A percentile compares a stretch with the other conserved stretches of the same genome.
Evolutionary conservation across 2,888 invertebrate genomes (phyloP).

Genomic region (Leuctra nigra): DNA sequence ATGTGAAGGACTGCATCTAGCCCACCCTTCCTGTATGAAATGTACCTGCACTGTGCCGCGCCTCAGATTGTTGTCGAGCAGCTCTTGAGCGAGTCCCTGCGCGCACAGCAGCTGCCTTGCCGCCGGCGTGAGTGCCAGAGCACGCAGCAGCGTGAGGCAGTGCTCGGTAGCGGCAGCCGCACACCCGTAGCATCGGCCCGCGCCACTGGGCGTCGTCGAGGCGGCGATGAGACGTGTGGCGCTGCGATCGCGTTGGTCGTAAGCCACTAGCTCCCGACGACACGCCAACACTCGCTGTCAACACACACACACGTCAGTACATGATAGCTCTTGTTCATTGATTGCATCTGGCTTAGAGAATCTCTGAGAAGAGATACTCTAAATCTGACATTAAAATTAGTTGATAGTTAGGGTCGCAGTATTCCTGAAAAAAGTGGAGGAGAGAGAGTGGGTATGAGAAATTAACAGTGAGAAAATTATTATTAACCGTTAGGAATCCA

Average conservation of each 20-base stretch:
- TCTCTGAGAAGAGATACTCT: too few species aligned
- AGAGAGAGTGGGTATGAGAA: too few species aligned
- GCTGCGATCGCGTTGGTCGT: conserved; percentile 70
- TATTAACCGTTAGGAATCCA: too few species aligned
- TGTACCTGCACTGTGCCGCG: conserved; percentile 59
- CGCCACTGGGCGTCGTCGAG: conserved; percentile 12
- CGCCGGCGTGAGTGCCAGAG: conserved; percentile 72
- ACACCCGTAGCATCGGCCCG: conserved; percentile 75
- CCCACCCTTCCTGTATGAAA: too few species aligned
- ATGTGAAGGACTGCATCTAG: too few species aligned
- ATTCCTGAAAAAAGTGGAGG: too few species aligned
- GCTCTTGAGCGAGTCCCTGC: conserved; percentile 81
- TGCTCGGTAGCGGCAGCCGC: conserved; percentile 89
- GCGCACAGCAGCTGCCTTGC: conserved; percentile 70
- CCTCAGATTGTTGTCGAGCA: conserved; percentile 84
- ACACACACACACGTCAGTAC: too few species aligned
- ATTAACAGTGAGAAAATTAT: too few species aligned
- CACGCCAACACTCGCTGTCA: conserved; percentile 83
- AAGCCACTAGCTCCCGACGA: conserved; percentile 82
- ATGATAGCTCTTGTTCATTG: too few species aligned
- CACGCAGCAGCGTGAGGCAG: conserved; percentile 83
- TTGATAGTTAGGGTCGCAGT: too few species aligned
- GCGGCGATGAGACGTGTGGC: conserved; percentile 14
- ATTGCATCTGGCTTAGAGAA: too few species aligned
- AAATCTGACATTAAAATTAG: too few species aligned